Evolutionary conservation across 1,140 invertebrate genomes (phyloP), one percentile per base, ranked within the genome.

Genomic region (Adelges cooleyi): DNA sequence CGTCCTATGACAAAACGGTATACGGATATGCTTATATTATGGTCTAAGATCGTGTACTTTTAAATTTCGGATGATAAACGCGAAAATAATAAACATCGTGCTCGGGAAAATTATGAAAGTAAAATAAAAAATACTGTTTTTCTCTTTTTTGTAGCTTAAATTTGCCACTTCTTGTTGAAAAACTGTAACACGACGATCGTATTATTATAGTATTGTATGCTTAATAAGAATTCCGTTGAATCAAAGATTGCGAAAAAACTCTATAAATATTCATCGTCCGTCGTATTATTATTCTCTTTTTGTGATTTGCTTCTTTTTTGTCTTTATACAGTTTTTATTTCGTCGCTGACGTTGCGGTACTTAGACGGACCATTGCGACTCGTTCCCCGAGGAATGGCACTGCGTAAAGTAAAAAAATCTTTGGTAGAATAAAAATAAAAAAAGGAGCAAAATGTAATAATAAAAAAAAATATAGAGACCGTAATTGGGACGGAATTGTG

Each of bases 211-310:
- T n/a, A n/a, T n/a, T n/a, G n/a, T n/a, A n/a, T n/a, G n/a, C n/a
- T n/a, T n/a, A n/a, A 33, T 33, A 33, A 33, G 11, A 33, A 33
- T 6, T 6, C 15, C 4, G 17, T 11, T 27, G 33, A 62, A 62
- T 62, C 38, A 48, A 46, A 46, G 40, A 62, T 29, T 25, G 15
- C 53, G 25, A 33, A 33, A 62, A 48, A 48, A 46, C 42, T 9
- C 46, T 62, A 62, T 62, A 62, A 62, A 62, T 62, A 62, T 62
- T 62, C 56, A 62, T 62, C 40, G 56, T 13, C 33, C 44, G 54
- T 59, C 54, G 38, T 38, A 40, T 40, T 40, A 23, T 36, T 36
- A 36, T 53, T 51, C 17, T 52, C 27, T 10, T 22, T 23, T 59
- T 33, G 29, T 5, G 11, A 6, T 33, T 33, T 33, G 11, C 11